Evolutionary conservation across 2,888 invertebrate species (phyloP).

Genomic region (Patella depressa): DNA sequence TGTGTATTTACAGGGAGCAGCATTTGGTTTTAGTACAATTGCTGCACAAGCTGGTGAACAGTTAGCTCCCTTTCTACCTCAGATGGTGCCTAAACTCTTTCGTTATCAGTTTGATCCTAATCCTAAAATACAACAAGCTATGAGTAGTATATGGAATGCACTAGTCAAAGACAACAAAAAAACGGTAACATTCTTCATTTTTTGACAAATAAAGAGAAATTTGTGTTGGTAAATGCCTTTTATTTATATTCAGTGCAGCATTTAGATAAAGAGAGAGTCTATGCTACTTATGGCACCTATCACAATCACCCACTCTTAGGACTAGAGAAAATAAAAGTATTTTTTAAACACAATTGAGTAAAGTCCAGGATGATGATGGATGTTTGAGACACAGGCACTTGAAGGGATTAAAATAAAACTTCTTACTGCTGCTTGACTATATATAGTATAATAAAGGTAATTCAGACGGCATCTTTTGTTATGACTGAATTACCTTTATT

Average conservation of each 20-base stretch:
- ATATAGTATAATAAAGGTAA: too few species aligned
- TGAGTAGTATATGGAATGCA: conserved; percentile 94
- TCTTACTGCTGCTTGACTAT: too few species aligned
- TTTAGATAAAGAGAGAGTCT: too few species aligned
- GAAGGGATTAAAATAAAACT: too few species aligned
- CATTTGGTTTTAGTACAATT: conserved; percentile 91
- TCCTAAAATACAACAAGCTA: conserved; percentile 90
- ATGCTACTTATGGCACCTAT: too few species aligned
- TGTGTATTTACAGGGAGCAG: conserved; percentile 85
- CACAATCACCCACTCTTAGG: too few species aligned
- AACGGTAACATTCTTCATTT: conserved; percentile 75
- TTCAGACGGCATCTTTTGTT: too few species aligned
- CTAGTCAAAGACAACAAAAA: conserved; percentile 88
- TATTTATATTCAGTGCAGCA: neutral
- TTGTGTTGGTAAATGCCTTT: neutral
- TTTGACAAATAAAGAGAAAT: conserved; percentile 56
- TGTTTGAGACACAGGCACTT: neutral
- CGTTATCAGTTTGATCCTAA: conserved; percentile 93
- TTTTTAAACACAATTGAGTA: neutral
- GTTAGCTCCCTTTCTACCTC: conserved; percentile 84
- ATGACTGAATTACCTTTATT: too few species aligned
- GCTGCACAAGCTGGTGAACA: conserved; percentile 87
- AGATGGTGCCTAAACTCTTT: conserved; percentile 89
- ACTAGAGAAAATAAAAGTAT: neutral
- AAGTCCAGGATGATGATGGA: neutral